A percentile compares a stretch with the other conserved stretches of the same genome.
Conservation (phyloP, 2,797 vertebrate genomes). For the Emydoidea blandingii region DNA sequence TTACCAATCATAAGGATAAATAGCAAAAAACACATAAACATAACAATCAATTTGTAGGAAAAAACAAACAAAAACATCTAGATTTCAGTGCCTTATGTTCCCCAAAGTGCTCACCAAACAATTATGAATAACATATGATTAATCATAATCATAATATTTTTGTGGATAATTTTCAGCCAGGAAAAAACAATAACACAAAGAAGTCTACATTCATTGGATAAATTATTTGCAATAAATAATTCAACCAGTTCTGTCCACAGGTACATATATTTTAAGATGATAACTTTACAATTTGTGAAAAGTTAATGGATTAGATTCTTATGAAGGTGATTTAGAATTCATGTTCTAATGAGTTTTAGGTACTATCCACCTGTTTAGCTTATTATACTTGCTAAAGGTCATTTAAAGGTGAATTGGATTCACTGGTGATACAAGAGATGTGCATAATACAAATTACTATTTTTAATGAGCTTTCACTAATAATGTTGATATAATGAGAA, state of each 20-base stretch:
- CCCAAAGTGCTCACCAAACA: neutral
- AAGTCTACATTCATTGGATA: neutral
- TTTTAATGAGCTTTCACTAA: conserved; percentile 26
- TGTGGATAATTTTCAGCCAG: neutral
- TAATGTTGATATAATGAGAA: neutral
- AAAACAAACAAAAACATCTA: neutral
- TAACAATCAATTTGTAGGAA: neutral
- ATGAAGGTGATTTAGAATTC: neutral
- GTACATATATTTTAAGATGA: neutral
- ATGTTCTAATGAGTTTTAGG: neutral
- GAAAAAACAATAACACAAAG: neutral
- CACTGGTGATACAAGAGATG: neutral
- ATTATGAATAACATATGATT: neutral
- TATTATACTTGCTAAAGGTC: conserved; percentile 1
- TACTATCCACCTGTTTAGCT: neutral
- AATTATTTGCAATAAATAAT: neutral
- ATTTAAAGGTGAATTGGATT: neutral
- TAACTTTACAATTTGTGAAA: neutral
- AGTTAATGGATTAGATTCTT: neutral
- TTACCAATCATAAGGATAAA: neutral
- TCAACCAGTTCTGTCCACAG: neutral
- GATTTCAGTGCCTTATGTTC: neutral
- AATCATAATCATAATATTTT: neutral
- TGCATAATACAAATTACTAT: conserved; percentile 15
- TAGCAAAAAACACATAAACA: neutral